phyloP scores from a whole-genome alignment of 2,888 invertebrate genomes.

The Pyrrhia umbra region DNA sequence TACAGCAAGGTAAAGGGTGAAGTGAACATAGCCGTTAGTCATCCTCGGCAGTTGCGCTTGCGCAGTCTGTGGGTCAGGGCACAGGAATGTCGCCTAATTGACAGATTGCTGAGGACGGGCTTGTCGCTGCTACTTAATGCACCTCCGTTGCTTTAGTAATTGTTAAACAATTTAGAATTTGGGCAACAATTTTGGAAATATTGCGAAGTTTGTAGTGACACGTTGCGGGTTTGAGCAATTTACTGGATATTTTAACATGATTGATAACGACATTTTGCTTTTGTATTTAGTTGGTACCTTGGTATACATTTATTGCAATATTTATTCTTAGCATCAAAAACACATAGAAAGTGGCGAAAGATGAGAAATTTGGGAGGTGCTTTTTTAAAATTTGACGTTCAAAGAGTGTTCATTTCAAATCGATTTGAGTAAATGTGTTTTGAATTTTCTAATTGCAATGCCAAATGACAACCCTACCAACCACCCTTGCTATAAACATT shows the following conservation, averaged over 20 bases:
- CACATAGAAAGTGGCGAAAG: too few species aligned
- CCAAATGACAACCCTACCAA: not conserved
- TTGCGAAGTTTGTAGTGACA: conserved; percentile 17
- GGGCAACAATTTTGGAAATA: conserved; percentile 36
- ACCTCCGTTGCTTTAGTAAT: conserved; percentile 43
- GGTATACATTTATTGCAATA: too few species aligned
- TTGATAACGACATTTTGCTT: not conserved
- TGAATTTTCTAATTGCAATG: too few species aligned
- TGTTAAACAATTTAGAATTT: conserved; percentile 42
- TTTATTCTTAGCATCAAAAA: too few species aligned
- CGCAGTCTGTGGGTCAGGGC: conserved; percentile 77
- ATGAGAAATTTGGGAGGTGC: too few species aligned
- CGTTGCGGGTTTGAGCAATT: conserved; percentile 15
- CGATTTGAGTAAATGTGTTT: too few species aligned
- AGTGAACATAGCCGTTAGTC: conserved; percentile 58
- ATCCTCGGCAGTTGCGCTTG: conserved; percentile 62
- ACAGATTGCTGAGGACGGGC: conserved; percentile 82
- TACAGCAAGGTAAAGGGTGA: conserved; percentile 52
- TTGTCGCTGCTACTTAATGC: conserved; percentile 63
- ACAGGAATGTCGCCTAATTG: conserved; percentile 86
- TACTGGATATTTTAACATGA: not conserved
- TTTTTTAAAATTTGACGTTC: too few species aligned
- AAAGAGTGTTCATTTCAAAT: too few species aligned
- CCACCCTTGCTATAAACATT: not conserved
- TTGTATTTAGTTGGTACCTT: too few species aligned